Base-by-base conservation (phyloP, 2,113 vertebrate genomes). In the Suncus etruscus region DNA sequence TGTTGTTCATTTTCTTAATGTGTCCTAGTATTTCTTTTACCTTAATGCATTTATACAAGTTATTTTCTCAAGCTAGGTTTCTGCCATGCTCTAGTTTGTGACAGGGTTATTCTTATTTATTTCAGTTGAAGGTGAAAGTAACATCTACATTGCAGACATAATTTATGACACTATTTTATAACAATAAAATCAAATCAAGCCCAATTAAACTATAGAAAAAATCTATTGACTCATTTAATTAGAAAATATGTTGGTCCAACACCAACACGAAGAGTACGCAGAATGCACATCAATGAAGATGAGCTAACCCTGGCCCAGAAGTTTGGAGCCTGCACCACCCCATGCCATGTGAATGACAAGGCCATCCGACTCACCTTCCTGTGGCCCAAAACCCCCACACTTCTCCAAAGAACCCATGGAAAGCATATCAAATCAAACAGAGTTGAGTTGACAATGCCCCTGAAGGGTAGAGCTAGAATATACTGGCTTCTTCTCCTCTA, bases 101-200 rank as follows among this genome's bases (percentile, higher is more conserved):
- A 58, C 79, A 5, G 10, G 65, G 39, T 70, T 83, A 32, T 70
- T 76, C 84, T 70, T 77, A 63, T 48, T 75, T 3, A 7, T 72
- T 87, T 84, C 75, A 66, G 8, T 45, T 87, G 47, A 81, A 87
- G 11, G 80, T 77, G 15, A 6, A 83, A 90, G 61, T 31, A 66
- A 10, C 51, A 66, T 24, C 75, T 0, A 9, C 27, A 83, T 39
- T 77, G 6, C 76, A 12, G 91, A n/a, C 6, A 39, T 10, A 91
- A 82, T 20, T 1, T 24, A 65, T 11, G 27, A 65, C 25, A 63
- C 12, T 84, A 15, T 14, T 86, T 0, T 51, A 69, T 84, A 90
- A 87, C 39, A 85, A 68, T 29, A 76, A 76, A 29, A 8, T 65
- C 25, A 69, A 83, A 69, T 45, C 1, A 12, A 45, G 77, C 15